These are phyloP conservation scores for Struthio camelus DNA, from an alignment of 2,113 vertebrate species.

Conservation along the genomic window DNA sequence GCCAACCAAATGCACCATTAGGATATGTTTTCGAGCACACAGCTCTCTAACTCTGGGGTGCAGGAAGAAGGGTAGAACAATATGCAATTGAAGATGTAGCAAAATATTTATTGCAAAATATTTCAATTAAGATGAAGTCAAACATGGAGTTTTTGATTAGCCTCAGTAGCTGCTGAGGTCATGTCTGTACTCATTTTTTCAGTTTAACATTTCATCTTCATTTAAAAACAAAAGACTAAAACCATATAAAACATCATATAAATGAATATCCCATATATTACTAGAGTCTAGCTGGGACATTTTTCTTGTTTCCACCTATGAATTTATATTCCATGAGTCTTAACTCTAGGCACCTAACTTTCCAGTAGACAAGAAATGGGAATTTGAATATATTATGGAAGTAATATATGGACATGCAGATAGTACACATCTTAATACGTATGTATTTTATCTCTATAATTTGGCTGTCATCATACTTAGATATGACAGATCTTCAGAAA, in stretches of 20 bases:
- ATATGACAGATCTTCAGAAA: neutral
- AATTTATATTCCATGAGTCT: neutral
- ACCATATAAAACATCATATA: neutral
- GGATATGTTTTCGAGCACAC: neutral
- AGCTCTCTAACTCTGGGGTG: neutral
- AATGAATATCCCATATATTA: neutral
- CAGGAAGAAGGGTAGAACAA: neutral
- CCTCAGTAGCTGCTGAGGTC: neutral
- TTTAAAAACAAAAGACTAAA: neutral
- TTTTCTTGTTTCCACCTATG: neutral
- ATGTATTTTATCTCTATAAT: neutral
- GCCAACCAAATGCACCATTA: neutral
- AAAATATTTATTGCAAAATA: neutral
- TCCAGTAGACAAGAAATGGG: neutral
- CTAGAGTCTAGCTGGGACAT: neutral
- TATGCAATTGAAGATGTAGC: neutral
- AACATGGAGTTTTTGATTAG: neutral
- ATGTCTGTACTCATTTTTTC: neutral
- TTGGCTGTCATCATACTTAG: neutral
- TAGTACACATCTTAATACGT: neutral
- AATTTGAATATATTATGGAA: neutral
- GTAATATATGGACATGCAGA: neutral
- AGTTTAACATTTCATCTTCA: neutral
- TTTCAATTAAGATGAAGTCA: neutral
- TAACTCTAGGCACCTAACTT: neutral